A percentile compares a stretch with the other conserved stretches of the same genome.
Evolutionary conservation across 2,113 vertebrate genomes (phyloP).

Genomic region (Cavia porcellus): DNA sequence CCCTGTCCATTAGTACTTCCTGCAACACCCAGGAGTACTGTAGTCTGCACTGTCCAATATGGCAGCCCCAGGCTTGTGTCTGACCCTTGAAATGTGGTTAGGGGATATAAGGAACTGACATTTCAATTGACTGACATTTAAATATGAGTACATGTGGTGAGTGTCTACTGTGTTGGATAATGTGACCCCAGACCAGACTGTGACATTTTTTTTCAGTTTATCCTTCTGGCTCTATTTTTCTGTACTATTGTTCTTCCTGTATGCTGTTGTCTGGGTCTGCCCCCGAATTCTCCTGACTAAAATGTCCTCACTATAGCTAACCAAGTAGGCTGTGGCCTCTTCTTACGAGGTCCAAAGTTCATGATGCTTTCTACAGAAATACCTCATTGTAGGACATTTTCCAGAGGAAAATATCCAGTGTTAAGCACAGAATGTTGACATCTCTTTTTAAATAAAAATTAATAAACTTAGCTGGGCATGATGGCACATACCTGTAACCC

Average conservation of each 20-base stretch:
- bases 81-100: neutral
- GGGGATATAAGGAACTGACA: neutral
- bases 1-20: neutral
- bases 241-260: neutral
- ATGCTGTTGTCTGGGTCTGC: neutral
- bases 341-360: slow-evolving; percentile 3
- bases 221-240: neutral
- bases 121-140: slow-evolving; percentile 14
- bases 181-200: neutral
- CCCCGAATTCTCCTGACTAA: neutral
- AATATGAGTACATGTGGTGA: neutral
- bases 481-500: neutral
- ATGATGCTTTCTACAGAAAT: slow-evolving; percentile 31
- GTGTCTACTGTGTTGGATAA: neutral
- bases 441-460: neutral
- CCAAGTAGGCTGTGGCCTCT: neutral
- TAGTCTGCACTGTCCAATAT: neutral
- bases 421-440: neutral
- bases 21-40: neutral
- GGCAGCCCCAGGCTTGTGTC: neutral
- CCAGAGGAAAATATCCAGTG: slow-evolving; percentile 4
- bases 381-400: slow-evolving; percentile 2
- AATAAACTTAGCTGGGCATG: neutral
- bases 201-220: neutral
- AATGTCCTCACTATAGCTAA: neutral